A percentile compares a stretch with the other conserved stretches of the same genome.
Conservation (phyloP, 2,797 vertebrate species). For the Oreochromis mossambicus region DNA sequence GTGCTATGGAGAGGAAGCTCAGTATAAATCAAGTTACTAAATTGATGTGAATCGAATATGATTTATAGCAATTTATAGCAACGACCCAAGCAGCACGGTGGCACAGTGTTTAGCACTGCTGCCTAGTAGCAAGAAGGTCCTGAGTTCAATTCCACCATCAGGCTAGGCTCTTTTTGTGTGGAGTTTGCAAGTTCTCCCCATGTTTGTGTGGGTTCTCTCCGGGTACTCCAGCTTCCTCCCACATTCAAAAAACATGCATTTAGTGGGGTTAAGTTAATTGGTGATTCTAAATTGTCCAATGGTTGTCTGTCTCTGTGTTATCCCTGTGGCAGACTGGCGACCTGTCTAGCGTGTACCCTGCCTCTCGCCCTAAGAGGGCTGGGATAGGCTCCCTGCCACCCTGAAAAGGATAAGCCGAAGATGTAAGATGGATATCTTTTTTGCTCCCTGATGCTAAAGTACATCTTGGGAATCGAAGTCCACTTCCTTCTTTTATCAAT, state of each 20-base stretch:
- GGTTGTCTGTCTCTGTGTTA: background rate
- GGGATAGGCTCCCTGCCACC: background rate
- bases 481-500: background rate
- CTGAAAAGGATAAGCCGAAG: background rate
- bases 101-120: background rate
- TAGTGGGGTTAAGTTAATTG: background rate
- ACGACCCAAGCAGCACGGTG: accelerated
- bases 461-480: background rate
- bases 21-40: background rate
- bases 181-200: background rate
- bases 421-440: background rate
- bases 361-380: background rate
- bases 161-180: background rate
- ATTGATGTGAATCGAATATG: background rate
- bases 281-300: background rate
- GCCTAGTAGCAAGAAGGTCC: background rate
- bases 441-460: background rate
- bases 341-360: background rate
- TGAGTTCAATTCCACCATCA: background rate
- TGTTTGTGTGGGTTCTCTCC: background rate
- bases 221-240: background rate
- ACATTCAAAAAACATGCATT: background rate
- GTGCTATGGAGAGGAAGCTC: background rate
- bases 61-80: background rate
- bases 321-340: background rate